These are phyloP conservation scores for Vannuccia rotundouncinata DNA, from an alignment of 2,888 invertebrate species.

Conservation along the genomic window DNA sequence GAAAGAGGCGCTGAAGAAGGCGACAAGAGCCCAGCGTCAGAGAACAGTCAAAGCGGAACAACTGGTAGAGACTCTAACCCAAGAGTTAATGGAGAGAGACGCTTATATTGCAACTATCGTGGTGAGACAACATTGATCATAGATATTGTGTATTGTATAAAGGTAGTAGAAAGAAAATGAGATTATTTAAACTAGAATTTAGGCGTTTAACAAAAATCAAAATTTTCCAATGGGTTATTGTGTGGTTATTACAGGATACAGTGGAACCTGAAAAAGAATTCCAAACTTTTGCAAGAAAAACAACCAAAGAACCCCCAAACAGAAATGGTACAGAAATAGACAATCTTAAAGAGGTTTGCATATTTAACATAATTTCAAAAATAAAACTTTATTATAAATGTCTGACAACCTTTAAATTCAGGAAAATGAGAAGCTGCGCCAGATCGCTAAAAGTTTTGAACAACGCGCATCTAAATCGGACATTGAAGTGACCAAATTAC, in stretches of 20 bases:
- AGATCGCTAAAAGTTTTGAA: not conserved
- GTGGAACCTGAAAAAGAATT: not conserved
- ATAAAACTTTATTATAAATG: not conserved
- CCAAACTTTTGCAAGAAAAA: not conserved
- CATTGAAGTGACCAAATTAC: not conserved
- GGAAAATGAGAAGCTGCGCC: not conserved
- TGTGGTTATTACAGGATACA: not conserved
- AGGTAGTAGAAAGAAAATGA: too few species aligned
- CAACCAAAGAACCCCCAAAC: not conserved
- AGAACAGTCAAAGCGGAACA: not conserved
- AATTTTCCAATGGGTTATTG: too few species aligned
- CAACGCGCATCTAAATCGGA: not conserved
- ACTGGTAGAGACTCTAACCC: not conserved
- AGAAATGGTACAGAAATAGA: not conserved
- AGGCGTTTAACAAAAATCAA: too few species aligned
- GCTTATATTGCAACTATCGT: not conserved
- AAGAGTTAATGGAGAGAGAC: not conserved
- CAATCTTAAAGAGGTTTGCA: not conserved
- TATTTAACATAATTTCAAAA: not conserved
- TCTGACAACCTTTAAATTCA: not conserved
- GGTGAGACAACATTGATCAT: too few species aligned
- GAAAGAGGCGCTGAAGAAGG: constrained; percentile 55
- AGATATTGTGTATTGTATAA: too few species aligned
- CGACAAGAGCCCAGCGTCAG: constrained; percentile 43
- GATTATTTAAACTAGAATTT: too few species aligned